Conservation (phyloP, 2,888 invertebrate genomes). For the Ophion ventricosus region DNA sequence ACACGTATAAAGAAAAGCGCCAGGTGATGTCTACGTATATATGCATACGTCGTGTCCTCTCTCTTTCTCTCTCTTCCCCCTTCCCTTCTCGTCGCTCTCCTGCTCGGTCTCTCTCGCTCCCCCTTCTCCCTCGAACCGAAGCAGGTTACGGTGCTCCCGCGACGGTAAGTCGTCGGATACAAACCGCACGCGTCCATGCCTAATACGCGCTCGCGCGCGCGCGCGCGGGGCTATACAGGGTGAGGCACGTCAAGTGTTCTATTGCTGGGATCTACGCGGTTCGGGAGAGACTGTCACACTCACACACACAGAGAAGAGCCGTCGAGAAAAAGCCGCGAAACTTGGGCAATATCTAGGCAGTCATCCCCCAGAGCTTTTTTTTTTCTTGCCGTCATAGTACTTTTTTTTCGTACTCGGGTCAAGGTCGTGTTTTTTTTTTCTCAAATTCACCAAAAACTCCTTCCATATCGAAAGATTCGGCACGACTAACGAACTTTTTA, state of each 20-base stretch:
- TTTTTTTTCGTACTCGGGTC: background rate
- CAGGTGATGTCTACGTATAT: conserved; percentile 47
- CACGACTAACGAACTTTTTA: too few relatives aligned
- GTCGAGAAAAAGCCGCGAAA: conserved; percentile 7
- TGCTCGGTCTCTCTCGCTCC: conserved; percentile 1
- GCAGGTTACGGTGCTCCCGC: conserved; percentile 28
- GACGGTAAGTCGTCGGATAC: conserved; percentile 9
- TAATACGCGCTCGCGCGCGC: conserved; percentile 15
- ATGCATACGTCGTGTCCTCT: conserved; percentile 27
- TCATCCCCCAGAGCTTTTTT: background rate
- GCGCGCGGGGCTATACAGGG: background rate
- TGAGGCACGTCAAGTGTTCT: background rate
- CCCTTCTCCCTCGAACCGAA: background rate
- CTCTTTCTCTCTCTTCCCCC: background rate
- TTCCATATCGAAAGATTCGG: background rate
- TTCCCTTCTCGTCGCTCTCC: background rate
- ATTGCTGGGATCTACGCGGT: too few relatives aligned
- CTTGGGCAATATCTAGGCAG: background rate
- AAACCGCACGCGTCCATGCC: conserved; percentile 57
- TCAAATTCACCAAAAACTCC: background rate
- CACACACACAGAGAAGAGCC: background rate
- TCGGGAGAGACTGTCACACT: background rate
- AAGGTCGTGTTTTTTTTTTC: background rate
- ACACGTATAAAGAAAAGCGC: conserved; percentile 57
- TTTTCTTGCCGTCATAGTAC: background rate